These are phyloP conservation scores for Cheilosia vernalis DNA, from an alignment of 2,888 invertebrate species.

Conservation along the genomic window DNA sequence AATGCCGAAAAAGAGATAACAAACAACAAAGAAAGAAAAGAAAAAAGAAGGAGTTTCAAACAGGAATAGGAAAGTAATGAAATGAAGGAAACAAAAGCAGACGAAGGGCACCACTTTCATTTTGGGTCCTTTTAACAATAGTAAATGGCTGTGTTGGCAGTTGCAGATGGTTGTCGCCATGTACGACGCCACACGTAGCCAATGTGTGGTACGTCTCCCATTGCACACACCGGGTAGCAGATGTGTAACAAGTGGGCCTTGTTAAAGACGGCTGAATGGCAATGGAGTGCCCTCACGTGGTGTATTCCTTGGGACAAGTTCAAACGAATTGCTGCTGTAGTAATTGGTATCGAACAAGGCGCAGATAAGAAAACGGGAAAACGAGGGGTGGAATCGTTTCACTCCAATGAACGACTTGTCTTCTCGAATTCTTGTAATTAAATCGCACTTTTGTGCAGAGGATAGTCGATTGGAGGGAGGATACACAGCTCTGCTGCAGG, in stretches of 20 bases:
- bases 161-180: slow-evolving; percentile 51
- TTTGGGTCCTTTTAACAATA: slow-evolving; percentile 35
- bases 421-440: too few relatives aligned
- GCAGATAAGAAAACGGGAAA: neutral
- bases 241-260: slow-evolving; percentile 63
- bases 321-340: slow-evolving; percentile 46
- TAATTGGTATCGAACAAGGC: slow-evolving; percentile 41
- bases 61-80: slow-evolving; percentile 50
- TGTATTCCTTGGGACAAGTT: slow-evolving; percentile 16
- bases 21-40: slow-evolving; percentile 15
- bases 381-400: slow-evolving; percentile 5
- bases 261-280: slow-evolving; percentile 23
- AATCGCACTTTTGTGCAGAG: too few relatives aligned
- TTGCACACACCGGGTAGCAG: slow-evolving; percentile 23
- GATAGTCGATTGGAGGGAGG: too few relatives aligned
- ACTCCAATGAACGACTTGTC: slow-evolving; percentile 1
- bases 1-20: slow-evolving; percentile 51
- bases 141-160: slow-evolving; percentile 48
- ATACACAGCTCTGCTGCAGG: too few relatives aligned
- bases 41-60: slow-evolving; percentile 24
- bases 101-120: slow-evolving; percentile 4
- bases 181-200: slow-evolving; percentile 22
- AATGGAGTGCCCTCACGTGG: slow-evolving; percentile 20
- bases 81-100: slow-evolving; percentile 16
- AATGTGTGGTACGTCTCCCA: slow-evolving; percentile 6